Evolutionary conservation across 2,113 vertebrate genomes (phyloP).

Genomic region (Cathartes aura): DNA sequence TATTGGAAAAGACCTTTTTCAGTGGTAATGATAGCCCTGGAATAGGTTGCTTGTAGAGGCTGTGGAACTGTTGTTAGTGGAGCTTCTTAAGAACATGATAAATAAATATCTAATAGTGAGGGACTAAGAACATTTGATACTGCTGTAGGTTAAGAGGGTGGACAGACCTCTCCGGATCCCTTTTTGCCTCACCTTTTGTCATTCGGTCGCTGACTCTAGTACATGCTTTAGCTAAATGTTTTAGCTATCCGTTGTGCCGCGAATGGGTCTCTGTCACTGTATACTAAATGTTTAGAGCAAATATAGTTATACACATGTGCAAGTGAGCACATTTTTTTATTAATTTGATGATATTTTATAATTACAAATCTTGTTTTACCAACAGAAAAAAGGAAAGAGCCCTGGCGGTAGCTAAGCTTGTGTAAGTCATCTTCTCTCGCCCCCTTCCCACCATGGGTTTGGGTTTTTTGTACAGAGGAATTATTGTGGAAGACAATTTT

Average conservation of each 20-base stretch:
- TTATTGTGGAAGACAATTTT: background rate
- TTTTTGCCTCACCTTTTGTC: background rate
- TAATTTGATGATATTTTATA: background rate
- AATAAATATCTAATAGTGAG: background rate
- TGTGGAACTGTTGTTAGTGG: background rate
- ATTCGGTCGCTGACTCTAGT: background rate
- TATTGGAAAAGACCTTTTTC: background rate
- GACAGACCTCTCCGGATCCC: background rate
- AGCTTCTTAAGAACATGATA: background rate
- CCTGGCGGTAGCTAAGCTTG: slow-evolving; percentile 87
- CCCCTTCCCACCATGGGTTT: background rate
- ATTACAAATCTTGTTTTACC: slow-evolving; percentile 11
- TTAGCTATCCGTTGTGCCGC: background rate
- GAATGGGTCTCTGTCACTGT: background rate
- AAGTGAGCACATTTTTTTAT: background rate
- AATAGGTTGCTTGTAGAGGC: background rate
- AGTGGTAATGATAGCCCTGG: background rate
- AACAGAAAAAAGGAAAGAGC: slow-evolving; percentile 92
- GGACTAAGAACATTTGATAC: background rate
- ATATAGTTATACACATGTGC: background rate
- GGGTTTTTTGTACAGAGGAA: background rate
- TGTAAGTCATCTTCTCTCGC: slow-evolving; percentile 82
- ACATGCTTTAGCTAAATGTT: background rate
- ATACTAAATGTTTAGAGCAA: background rate
- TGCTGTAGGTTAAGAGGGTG: background rate